Evolutionary conservation across 2,888 invertebrate genomes (phyloP).

Genomic region (Parascotia fuliginaria): DNA sequence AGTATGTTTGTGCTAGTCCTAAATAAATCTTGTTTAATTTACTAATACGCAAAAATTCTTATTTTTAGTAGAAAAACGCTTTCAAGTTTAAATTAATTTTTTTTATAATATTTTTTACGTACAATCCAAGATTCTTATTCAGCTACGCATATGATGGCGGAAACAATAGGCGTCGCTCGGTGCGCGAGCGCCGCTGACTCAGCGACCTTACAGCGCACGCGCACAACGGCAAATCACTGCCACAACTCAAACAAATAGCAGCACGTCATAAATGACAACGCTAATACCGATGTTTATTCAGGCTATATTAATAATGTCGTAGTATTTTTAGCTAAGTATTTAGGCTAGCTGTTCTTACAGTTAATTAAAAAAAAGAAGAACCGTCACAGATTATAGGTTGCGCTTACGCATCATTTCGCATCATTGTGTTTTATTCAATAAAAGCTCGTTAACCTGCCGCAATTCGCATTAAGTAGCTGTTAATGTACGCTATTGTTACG

Average conservation of each 20-base stretch:
- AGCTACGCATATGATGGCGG: conserved; percentile 28
- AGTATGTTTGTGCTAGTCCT: no score
- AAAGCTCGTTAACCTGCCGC: conserved; percentile 44
- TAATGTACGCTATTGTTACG: conserved; percentile 43
- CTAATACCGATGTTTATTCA: no score
- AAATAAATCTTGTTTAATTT: no score
- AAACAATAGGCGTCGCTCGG: conserved; percentile 38
- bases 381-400: no score
- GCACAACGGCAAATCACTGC: not conserved
- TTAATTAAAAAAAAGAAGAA: no score
- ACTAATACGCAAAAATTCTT: no score
- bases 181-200: conserved; percentile 35
- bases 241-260: not conserved
- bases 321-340: no score
- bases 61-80: no score
- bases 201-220: conserved; percentile 42
- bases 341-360: no score
- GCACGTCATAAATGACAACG: not conserved
- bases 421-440: conserved; percentile 46
- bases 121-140: conserved; percentile 9
- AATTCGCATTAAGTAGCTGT: conserved; percentile 43
- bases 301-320: no score
- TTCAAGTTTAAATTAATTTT: no score
- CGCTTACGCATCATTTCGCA: conserved; percentile 44
- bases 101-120: conserved; percentile 4